Percentiles rank a stretch among this genome's conserved stretches.
phyloP scores from a whole-genome alignment of 2,797 vertebrate species.

The Dipus sagitta region DNA sequence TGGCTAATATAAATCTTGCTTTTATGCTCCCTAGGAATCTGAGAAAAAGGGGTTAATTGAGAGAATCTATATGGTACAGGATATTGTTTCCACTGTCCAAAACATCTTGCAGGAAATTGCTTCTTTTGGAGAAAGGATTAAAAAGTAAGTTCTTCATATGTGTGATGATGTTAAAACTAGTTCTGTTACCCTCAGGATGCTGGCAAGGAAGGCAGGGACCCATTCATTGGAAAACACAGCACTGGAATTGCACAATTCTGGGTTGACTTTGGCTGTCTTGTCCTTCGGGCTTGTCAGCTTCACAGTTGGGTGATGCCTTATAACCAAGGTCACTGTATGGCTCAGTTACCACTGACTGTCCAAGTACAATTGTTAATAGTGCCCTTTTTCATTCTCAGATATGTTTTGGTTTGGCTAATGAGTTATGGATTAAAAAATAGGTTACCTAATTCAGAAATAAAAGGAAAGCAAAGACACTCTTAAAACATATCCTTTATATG shows the following conservation, averaged over 20 bases:
- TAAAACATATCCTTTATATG: not conserved
- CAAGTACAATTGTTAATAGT: not conserved
- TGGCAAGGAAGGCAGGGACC: rapidly evolving
- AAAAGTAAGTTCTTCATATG: slow-evolving; percentile 92
- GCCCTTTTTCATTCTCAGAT: not conserved
- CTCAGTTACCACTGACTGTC: not conserved
- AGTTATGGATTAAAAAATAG: slow-evolving; percentile 12
- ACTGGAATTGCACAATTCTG: rapidly evolving
- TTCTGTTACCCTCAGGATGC: not conserved
- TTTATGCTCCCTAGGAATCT: slow-evolving; percentile 90
- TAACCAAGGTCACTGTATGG: not conserved
- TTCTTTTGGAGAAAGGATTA: slow-evolving; percentile 95
- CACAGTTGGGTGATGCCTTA: not conserved
- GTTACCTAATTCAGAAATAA: slow-evolving; percentile 19
- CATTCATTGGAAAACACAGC: not conserved
- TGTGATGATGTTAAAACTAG: not conserved
- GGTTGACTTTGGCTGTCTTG: not conserved
- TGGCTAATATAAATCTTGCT: not conserved
- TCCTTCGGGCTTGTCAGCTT: not conserved
- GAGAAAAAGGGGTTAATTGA: slow-evolving; percentile 97
- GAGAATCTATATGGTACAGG: slow-evolving; percentile 98
- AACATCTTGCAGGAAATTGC: slow-evolving; percentile 94
- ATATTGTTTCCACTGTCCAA: slow-evolving; percentile 95
- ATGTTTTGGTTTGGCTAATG: slow-evolving; percentile 11
- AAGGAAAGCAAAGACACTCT: not conserved